Evolutionary conservation across 2,888 invertebrate genomes (phyloP).

Genomic region (Poecilus cupreus): DNA sequence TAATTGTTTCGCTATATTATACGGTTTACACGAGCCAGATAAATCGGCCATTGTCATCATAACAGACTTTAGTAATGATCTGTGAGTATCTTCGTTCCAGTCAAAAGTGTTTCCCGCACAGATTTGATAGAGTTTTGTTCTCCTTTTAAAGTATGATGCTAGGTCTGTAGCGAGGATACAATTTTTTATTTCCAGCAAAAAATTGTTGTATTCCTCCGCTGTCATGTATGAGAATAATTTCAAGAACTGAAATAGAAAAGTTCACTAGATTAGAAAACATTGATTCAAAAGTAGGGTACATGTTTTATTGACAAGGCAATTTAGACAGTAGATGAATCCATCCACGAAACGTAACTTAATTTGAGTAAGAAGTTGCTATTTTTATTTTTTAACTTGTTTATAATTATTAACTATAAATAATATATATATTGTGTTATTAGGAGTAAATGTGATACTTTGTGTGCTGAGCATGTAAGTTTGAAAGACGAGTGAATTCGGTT

Average conservation of each 20-base stretch:
- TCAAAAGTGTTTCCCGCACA: constrained; percentile 73
- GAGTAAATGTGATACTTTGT: no score
- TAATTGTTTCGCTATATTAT: constrained; percentile 74
- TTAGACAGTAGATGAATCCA: not conserved
- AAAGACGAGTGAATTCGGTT: no score
- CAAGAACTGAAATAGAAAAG: constrained; percentile 62
- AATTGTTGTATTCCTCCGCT: constrained; percentile 69
- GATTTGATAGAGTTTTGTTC: constrained; percentile 75
- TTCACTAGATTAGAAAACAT: no score
- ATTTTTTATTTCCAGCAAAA: constrained; percentile 75
- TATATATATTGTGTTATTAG: no score
- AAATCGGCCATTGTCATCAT: constrained; percentile 79
- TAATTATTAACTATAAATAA: no score
- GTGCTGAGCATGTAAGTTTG: no score
- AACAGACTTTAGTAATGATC: constrained; percentile 75
- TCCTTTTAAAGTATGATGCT: constrained; percentile 75
- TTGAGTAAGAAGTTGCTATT: not conserved
- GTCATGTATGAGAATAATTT: constrained; percentile 73
- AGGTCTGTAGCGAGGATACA: constrained; percentile 78
- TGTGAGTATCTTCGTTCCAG: constrained; percentile 73
- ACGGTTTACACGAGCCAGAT: constrained; percentile 78
- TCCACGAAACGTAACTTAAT: not conserved
- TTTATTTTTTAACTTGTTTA: no score
- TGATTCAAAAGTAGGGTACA: not conserved
- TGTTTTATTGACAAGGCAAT: not conserved